phyloP scores from a whole-genome alignment of 2,888 invertebrate species.

The Abscondita cerata region DNA sequence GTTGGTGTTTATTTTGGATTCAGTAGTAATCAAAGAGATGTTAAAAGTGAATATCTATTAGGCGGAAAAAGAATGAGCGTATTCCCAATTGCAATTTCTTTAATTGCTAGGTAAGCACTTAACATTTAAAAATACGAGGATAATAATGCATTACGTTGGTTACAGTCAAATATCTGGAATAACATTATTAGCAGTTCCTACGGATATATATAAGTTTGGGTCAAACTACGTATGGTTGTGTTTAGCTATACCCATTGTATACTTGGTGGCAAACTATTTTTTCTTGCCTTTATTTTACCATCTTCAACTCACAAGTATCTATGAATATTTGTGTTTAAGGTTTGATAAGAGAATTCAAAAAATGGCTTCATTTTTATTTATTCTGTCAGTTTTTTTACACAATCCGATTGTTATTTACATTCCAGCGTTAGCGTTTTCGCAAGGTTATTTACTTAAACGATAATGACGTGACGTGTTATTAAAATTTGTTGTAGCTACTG shows the following conservation, averaged over 20 bases:
- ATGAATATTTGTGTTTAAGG: constrained; percentile 67
- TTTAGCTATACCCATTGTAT: constrained; percentile 40
- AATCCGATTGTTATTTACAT: constrained; percentile 70
- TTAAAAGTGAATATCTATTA: constrained; percentile 71
- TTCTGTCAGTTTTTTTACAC: constrained; percentile 63
- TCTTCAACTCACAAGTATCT: constrained; percentile 69
- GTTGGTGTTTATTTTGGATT: constrained; percentile 65
- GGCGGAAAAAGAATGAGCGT: constrained; percentile 72
- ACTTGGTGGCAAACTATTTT: constrained; percentile 40
- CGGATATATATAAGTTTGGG: constrained; percentile 76
- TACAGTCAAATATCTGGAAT: constrained; percentile 76
- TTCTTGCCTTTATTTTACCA: constrained; percentile 59
- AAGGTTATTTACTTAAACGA: constrained; percentile 58
- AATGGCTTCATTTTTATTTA: constrained; percentile 64
- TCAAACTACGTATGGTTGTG: constrained; percentile 65
- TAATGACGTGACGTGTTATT: no score
- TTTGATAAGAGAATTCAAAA: constrained; percentile 64
- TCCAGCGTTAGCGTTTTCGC: constrained; percentile 68
- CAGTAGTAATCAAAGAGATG: constrained; percentile 59
- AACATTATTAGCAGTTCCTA: constrained; percentile 74
- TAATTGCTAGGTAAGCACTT: constrained; percentile 67
- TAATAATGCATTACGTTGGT: no score
- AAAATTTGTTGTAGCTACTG: constrained; percentile 68
- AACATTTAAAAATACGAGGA: no score
- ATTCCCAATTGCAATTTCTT: constrained; percentile 72